phyloP scores from a whole-genome alignment of 1,140 invertebrate species.

The Hycleus cichorii region DNA sequence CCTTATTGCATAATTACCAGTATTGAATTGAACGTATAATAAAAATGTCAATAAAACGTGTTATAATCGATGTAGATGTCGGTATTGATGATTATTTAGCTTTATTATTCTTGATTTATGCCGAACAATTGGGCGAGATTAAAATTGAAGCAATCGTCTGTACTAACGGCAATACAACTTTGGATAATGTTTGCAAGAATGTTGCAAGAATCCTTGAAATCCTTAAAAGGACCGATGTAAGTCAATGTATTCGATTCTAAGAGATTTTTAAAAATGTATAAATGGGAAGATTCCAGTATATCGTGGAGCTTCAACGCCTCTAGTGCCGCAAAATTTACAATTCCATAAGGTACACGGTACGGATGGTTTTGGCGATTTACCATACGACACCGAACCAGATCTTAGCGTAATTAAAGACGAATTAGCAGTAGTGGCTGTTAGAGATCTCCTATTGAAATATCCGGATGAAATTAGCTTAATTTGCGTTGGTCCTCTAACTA shows the following conservation, averaged over 20 bases:
- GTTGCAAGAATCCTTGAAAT: conserved; percentile 51
- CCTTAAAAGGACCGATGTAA: conserved; percentile 46
- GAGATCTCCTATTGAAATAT: conserved; percentile 22
- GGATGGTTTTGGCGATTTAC: conserved; percentile 59
- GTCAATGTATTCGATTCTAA: conserved; percentile 12
- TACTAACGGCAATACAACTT: conserved; percentile 53
- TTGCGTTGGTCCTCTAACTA: conserved; percentile 67
- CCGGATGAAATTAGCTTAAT: conserved; percentile 51
- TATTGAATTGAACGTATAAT: too few relatives aligned
- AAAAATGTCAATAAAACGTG: background rate
- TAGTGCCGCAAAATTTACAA: conserved; percentile 40
- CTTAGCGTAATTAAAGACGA: conserved; percentile 17
- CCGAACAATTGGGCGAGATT: conserved; percentile 43
- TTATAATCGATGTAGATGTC: conserved; percentile 57
- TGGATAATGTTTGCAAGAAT: conserved; percentile 54
- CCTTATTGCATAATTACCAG: too few relatives aligned
- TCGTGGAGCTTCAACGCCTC: conserved; percentile 47
- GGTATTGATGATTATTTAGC: conserved; percentile 61
- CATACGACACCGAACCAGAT: conserved; percentile 22
- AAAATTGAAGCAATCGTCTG: conserved; percentile 56
- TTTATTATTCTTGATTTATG: conserved; percentile 49
- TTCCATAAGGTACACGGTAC: conserved; percentile 46
- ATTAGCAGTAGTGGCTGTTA: conserved; percentile 18
- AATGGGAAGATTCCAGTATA: conserved; percentile 55
- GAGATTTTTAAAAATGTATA: too few relatives aligned